phyloP scores from a whole-genome alignment of 2,797 vertebrate genomes.

The Scomberomorus guttatus region DNA sequence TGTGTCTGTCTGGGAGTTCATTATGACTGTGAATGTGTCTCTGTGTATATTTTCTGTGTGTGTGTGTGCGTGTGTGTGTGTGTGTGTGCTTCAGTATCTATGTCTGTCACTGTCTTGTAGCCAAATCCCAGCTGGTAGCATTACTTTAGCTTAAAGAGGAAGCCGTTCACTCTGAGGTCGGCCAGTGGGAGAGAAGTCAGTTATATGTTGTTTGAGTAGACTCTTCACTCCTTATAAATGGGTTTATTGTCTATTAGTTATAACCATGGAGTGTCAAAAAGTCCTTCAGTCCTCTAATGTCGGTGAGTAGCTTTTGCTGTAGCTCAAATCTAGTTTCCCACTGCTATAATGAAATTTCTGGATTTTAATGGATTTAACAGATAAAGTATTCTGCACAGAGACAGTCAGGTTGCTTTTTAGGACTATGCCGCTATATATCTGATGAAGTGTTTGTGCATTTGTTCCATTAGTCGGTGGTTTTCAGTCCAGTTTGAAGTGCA shows the following conservation, averaged over 20 bases:
- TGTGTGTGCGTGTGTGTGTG: slow-evolving; percentile 28
- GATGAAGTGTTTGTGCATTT: background rate
- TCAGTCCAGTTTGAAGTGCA: background rate
- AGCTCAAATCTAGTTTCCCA: background rate
- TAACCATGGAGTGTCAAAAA: slow-evolving; percentile 59
- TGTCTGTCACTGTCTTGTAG: slow-evolving; percentile 58
- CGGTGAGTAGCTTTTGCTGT: slow-evolving; percentile 61
- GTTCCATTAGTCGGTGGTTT: background rate
- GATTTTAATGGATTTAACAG: background rate
- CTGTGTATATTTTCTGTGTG: slow-evolving; percentile 1
- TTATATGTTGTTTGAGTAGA: slow-evolving; percentile 7
- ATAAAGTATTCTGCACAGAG: background rate
- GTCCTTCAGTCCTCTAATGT: slow-evolving; percentile 27
- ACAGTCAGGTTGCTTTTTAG: background rate
- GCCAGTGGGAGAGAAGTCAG: background rate
- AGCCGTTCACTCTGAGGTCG: slow-evolving; percentile 14
- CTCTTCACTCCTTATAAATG: slow-evolving; percentile 15
- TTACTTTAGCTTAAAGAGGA: slow-evolving; percentile 54
- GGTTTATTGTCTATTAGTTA: slow-evolving; percentile 5
- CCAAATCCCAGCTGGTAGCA: slow-evolving; percentile 39
- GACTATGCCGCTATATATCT: background rate
- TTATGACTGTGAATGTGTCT: slow-evolving; percentile 8
- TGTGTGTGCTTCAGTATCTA: slow-evolving; percentile 48
- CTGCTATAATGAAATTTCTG: background rate
- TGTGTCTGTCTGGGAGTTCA: slow-evolving; percentile 28